Percentiles rank a stretch among this genome's conserved stretches.
phyloP scores from a whole-genome alignment of 1,140 invertebrate species.

The Lithobius niger region DNA sequence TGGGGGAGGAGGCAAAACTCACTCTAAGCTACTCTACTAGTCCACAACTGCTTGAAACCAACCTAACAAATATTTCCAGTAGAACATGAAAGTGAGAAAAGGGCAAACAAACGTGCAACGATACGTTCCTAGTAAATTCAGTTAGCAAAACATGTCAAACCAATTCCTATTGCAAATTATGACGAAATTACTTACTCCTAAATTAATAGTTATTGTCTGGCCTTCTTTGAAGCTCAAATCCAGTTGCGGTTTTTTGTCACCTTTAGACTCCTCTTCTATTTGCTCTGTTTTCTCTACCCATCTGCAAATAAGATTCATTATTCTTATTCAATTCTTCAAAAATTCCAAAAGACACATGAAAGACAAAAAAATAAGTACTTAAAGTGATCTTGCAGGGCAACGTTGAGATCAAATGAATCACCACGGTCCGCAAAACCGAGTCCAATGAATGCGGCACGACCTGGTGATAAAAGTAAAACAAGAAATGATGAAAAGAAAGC shows the following conservation, averaged over 20 bases:
- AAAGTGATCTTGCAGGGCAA: constrained; percentile 96
- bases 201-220: constrained; percentile 96
- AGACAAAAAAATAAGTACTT: constrained; percentile 39
- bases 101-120: too few species aligned
- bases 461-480: constrained; percentile 34
- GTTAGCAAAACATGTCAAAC: too few species aligned
- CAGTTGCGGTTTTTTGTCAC: constrained; percentile 61
- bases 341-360: neutral
- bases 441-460: constrained; percentile 91
- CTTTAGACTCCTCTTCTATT: constrained; percentile 38
- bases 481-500: constrained; percentile 1
- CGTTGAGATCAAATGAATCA: constrained; percentile 98
- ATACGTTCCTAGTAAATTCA: too few species aligned
- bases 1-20: too few species aligned
- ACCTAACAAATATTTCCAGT: too few species aligned
- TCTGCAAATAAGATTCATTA: constrained; percentile 16
- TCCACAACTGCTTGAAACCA: too few species aligned
- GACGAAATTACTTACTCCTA: too few species aligned
- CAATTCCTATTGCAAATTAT: too few species aligned
- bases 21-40: too few species aligned
- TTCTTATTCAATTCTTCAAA: neutral
- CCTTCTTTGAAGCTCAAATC: constrained; percentile 98
- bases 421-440: constrained; percentile 94
- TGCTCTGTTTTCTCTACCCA: constrained; percentile 85
- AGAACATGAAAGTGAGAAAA: too few species aligned